phyloP scores from a whole-genome alignment of 2,113 vertebrate genomes.

The Albula glossodonta region DNA sequence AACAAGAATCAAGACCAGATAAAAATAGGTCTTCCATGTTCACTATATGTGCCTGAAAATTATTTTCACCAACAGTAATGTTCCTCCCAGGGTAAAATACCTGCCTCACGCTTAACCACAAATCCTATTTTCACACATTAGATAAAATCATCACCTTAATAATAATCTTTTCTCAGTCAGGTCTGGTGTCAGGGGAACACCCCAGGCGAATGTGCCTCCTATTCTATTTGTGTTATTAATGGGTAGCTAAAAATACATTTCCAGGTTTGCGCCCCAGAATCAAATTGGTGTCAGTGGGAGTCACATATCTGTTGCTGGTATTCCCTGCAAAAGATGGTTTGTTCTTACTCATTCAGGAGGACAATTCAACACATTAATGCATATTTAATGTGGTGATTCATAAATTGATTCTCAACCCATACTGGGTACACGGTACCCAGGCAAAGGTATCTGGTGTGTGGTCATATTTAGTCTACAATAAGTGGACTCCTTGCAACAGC shows the following conservation, averaged over 20 bases:
- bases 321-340: neutral
- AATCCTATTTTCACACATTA: neutral
- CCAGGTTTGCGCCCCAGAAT: neutral
- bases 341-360: neutral
- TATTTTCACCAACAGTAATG: neutral
- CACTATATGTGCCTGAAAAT: neutral
- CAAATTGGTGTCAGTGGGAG: neutral
- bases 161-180: neutral
- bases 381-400: neutral
- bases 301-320: neutral
- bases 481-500: too few relatives aligned
- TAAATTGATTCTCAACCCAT: neutral
- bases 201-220: neutral
- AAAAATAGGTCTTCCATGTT: too few relatives aligned
- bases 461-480: too few relatives aligned
- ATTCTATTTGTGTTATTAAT: conserved; percentile 1
- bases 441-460: too few relatives aligned
- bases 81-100: neutral
- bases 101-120: neutral
- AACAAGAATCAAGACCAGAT: too few relatives aligned
- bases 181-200: neutral
- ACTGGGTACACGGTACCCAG: neutral
- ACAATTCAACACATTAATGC: neutral
- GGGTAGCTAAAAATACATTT: conserved; percentile 5
- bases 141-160: neutral